Evolutionary conservation across 2,113 vertebrate species (phyloP).

Genomic region (Eulemur rufifrons): DNA sequence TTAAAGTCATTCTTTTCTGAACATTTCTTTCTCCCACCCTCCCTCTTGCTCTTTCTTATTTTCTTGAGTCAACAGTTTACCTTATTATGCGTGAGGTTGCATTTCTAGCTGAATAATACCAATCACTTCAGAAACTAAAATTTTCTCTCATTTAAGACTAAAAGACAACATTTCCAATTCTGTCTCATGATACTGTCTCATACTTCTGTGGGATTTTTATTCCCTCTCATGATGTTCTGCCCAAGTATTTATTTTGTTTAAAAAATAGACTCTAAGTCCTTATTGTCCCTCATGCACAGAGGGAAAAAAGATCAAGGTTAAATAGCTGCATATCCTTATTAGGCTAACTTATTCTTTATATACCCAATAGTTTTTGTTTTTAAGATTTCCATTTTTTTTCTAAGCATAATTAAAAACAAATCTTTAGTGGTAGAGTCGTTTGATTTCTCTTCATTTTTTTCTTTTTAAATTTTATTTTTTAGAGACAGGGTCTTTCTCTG

Average conservation of each 20-base stretch:
- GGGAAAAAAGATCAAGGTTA: neutral
- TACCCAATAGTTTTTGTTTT: neutral
- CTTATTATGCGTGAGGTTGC: neutral
- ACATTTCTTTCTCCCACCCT: neutral
- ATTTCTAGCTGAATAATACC: neutral
- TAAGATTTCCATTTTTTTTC: neutral
- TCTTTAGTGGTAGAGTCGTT: neutral
- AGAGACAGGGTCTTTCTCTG: too few species aligned
- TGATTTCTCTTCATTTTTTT: too few species aligned
- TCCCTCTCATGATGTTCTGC: constrained; percentile 60
- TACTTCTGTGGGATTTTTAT: neutral
- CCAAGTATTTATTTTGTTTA: constrained; percentile 62
- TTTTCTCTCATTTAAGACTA: neutral
- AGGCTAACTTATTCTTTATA: neutral
- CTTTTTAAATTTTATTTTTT: too few species aligned
- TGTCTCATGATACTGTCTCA: neutral
- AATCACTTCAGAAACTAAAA: neutral
- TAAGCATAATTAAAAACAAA: neutral
- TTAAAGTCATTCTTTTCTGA: neutral
- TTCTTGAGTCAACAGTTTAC: neutral
- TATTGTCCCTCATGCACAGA: neutral
- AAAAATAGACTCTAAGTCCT: neutral
- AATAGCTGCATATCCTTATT: neutral
- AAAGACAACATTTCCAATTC: neutral
- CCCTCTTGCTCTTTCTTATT: neutral